Evolutionary conservation across 2,113 vertebrate genomes (phyloP).

Genomic region (Blennius ocellaris): DNA sequence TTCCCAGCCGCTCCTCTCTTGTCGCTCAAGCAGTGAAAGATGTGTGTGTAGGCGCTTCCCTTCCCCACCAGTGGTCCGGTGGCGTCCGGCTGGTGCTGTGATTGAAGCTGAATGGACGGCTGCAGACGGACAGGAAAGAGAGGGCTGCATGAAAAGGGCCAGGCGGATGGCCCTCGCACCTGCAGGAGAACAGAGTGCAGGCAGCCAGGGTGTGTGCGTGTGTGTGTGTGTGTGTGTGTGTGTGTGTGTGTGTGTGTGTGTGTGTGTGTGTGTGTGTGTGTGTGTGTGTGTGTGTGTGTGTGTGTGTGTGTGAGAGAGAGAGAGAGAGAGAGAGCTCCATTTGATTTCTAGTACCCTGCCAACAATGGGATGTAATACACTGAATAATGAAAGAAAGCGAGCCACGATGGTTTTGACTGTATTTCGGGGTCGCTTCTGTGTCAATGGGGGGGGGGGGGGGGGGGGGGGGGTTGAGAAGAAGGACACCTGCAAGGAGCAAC

Average conservation of each 20-base stretch:
- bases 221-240: conserved; percentile 30
- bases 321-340: conserved; percentile 44
- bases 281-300: conserved; percentile 66
- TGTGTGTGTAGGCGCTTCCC: conserved; percentile 87
- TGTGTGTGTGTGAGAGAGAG: conserved; percentile 43
- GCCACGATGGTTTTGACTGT: conserved; percentile 40
- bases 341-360: conserved; percentile 60
- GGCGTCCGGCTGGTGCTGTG: conserved; percentile 89
- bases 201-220: conserved; percentile 68
- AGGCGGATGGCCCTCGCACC: conserved; percentile 87
- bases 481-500: conserved; percentile 77
- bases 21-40: conserved; percentile 74
- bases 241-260: too few relatives aligned
- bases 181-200: conserved; percentile 83
- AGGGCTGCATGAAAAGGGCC: conserved; percentile 86
- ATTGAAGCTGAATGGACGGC: conserved; percentile 90
- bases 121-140: conserved; percentile 90
- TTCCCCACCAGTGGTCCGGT: conserved; percentile 87
- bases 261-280: conserved; percentile 61
- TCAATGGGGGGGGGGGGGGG: conserved; percentile 52
- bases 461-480: conserved; percentile 23
- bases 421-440: conserved; percentile 58
- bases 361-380: conserved; percentile 70
- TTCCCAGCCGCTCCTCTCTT: conserved; percentile 58
- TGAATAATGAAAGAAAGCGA: conserved; percentile 78